Evolutionary conservation across 2,888 invertebrate genomes (phyloP).

Genomic region (Lasius platythorax): DNA sequence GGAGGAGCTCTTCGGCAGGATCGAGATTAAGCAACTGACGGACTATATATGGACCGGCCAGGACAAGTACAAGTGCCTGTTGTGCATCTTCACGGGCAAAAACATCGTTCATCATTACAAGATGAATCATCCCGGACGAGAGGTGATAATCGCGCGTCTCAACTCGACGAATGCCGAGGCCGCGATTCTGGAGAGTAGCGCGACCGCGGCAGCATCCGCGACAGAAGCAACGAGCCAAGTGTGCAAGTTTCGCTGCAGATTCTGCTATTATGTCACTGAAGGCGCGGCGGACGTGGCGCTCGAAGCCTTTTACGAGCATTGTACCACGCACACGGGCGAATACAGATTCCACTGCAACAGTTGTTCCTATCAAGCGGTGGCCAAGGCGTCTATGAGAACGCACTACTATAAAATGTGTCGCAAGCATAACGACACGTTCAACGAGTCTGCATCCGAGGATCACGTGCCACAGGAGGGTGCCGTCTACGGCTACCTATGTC

Average conservation of each 20-base stretch:
- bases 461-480: conserved; percentile 75
- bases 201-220: conserved; percentile 74
- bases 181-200: conserved; percentile 87
- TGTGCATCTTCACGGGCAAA: conserved; percentile 88
- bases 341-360: conserved; percentile 89
- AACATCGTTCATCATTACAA: conserved; percentile 90
- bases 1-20: conserved; percentile 40
- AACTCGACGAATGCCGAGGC: conserved; percentile 86
- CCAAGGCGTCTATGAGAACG: conserved; percentile 80
- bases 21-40: conserved; percentile 69
- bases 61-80: conserved; percentile 87
- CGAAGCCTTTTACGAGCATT: conserved; percentile 90
- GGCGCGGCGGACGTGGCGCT: conserved; percentile 73
- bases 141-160: conserved; percentile 89
- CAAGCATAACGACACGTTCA: conserved; percentile 69
- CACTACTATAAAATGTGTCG: conserved; percentile 83
- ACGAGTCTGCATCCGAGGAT: conserved; percentile 77
- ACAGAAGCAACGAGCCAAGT: conserved; percentile 37
- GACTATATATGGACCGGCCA: conserved; percentile 79
- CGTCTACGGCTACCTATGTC: conserved; percentile 89
- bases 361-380: conserved; percentile 86
- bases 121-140: conserved; percentile 89
- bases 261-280: conserved; percentile 78
- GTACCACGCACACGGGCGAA: conserved; percentile 93
- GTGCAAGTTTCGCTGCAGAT: conserved; percentile 80